Evolutionary conservation across 2,888 invertebrate genomes (phyloP).

Genomic region (Sesia bembeciformis): DNA sequence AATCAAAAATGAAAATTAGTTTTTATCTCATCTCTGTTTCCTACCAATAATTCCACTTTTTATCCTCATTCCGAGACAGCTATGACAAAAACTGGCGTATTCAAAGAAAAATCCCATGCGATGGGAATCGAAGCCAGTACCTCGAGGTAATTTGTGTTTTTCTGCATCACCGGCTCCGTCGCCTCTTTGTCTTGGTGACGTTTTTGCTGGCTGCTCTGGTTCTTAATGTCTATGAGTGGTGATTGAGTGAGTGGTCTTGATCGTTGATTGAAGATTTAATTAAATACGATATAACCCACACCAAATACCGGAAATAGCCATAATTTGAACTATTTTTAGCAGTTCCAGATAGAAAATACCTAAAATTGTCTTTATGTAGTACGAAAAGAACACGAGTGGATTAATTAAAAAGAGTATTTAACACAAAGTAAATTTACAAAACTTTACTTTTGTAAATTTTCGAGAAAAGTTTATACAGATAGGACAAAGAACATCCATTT

Average conservation of each 20-base stretch:
- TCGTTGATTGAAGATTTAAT: neutral
- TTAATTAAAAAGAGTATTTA: too few relatives aligned
- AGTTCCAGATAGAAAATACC: too few relatives aligned
- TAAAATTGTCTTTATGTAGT: too few relatives aligned
- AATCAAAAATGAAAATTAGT: too few relatives aligned
- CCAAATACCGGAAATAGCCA: too few relatives aligned
- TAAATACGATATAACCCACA: too few relatives aligned
- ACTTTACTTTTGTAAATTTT: too few relatives aligned
- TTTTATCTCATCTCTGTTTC: neutral
- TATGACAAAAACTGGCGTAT: slow-evolving; percentile 8
- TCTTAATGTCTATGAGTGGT: slow-evolving; percentile 6
- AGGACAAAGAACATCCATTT: too few relatives aligned
- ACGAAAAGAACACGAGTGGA: too few relatives aligned
- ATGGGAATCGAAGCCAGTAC: slow-evolving; percentile 57
- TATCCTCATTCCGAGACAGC: neutral
- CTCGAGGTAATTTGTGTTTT: slow-evolving; percentile 60
- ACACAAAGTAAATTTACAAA: too few relatives aligned
- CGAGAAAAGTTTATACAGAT: too few relatives aligned
- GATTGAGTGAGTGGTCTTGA: neutral
- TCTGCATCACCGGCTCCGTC: slow-evolving; percentile 27
- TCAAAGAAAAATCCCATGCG: slow-evolving; percentile 47
- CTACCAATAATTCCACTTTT: neutral
- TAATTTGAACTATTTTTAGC: too few relatives aligned
- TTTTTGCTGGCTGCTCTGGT: slow-evolving; percentile 8
- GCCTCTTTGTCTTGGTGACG: slow-evolving; percentile 51